These are phyloP conservation scores for Zygothrica quintamaculata DNA, from an alignment of 2,888 invertebrate species.

Conservation along the genomic window DNA sequence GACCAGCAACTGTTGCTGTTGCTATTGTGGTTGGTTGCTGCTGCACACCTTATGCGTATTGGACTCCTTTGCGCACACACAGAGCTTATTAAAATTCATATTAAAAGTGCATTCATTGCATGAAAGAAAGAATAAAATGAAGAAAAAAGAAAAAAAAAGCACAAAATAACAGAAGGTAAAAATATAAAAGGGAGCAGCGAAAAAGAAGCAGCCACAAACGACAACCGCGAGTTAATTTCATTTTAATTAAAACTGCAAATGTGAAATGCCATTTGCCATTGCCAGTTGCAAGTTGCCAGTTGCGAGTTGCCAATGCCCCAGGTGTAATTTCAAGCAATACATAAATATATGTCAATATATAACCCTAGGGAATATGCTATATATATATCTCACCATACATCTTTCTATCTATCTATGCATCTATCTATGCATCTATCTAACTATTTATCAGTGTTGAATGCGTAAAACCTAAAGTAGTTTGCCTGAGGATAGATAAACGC, in stretches of 20 bases:
- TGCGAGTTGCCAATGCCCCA: too few relatives aligned
- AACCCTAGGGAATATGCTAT: conserved; percentile 17
- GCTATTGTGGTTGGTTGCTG: conserved; percentile 1
- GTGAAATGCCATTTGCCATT: conserved; percentile 25
- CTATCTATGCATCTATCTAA: neutral
- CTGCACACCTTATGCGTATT: conserved; percentile 15
- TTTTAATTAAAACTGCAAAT: conserved; percentile 76
- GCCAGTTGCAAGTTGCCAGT: too few relatives aligned
- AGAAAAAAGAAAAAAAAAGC: conserved; percentile 22
- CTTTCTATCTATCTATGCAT: conserved; percentile 3
- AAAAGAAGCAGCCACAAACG: conserved; percentile 36
- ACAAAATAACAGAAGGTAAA: conserved; percentile 9
- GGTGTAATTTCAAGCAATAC: conserved; percentile 7
- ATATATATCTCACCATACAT: conserved; percentile 4
- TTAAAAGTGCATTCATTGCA: conserved; percentile 55
- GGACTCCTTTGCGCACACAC: conserved; percentile 26
- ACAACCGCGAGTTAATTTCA: conserved; percentile 68
- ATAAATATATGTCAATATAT: conserved; percentile 46
- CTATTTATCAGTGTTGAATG: conserved; percentile 2
- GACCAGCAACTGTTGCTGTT: conserved; percentile 20
- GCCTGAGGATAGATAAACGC: conserved; percentile 39
- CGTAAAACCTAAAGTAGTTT: conserved; percentile 4
- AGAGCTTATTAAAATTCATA: conserved; percentile 57
- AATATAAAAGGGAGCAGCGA: too few relatives aligned
- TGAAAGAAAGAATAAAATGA: conserved; percentile 18